Base-by-base conservation (phyloP, 2,888 invertebrate species). In the Polyommatus iphigenia region DNA sequence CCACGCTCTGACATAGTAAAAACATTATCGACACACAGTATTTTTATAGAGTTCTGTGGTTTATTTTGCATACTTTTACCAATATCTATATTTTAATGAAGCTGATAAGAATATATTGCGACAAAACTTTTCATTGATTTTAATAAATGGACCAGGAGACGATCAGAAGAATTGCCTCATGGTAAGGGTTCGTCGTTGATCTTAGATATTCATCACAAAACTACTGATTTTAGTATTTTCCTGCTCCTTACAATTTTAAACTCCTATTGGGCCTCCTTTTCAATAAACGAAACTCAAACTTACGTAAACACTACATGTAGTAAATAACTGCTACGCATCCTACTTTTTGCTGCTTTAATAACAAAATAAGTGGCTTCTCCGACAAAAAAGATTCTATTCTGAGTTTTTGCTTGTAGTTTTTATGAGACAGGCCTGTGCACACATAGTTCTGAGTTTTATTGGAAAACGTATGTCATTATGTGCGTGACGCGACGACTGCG, bases 401-500 rank as follows among this genome's bases (percentile, higher is more conserved):
- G 8, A 29, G 29, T 67, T 67, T 67, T 67, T 67, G 29, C 67
- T 29, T 32, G 36, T 41, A 72, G 36, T 72, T 72, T 72, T 72
- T 41, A 72, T 72, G 41, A 13, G 24, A 18, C 18, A 3, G 41
- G 72, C 36, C 20, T 20, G 72, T 36, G n/a, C 18, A 24, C 29
- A 50, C 10, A 24, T n/a, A 73, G 54, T 18, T 67, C 54, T 54
- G 24, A 54, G 75, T 75, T 75, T 75, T 75, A 75, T 75, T 75
- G 54, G 50, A 75, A 75, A 75, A 75, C 75, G 54, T 75, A 75
- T 75, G 75, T 18, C 54, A 75, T 75, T 75, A 75, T 46, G 73
- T 41, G 73, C 57, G 72, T 71, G 59, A 57, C 72, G 77, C 36
- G 57, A 24, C 41, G 57, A 77, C 36, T 41, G 36, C 77, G 4